phyloP scores from a whole-genome alignment of 2,888 invertebrate genomes.

The Caenorhabditis sulstoni region DNA sequence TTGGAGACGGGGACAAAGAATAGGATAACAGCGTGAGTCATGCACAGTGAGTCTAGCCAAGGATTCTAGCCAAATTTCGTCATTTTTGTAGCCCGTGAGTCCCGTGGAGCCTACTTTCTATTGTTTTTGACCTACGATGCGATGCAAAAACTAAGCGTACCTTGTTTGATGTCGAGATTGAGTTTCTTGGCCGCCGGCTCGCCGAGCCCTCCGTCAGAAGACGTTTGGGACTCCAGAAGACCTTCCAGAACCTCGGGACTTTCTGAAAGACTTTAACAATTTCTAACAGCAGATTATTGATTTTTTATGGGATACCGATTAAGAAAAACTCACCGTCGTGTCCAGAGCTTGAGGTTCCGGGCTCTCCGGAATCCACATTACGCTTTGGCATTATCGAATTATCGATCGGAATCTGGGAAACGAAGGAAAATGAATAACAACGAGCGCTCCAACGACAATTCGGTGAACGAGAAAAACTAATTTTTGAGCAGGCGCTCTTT shows the following conservation, averaged over 20 bases:
- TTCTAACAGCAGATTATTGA: too few relatives aligned
- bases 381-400: slow-evolving; percentile 33
- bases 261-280: slow-evolving; percentile 9
- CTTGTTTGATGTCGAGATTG: slow-evolving; percentile 31
- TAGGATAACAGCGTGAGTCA: too few relatives aligned
- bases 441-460: too few relatives aligned
- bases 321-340: slow-evolving; percentile 3
- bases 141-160: slow-evolving; percentile 1
- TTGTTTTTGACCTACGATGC: background rate
- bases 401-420: too few relatives aligned
- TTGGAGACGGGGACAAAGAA: too few relatives aligned
- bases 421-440: too few relatives aligned
- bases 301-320: too few relatives aligned
- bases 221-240: too few relatives aligned
- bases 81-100: too few relatives aligned
- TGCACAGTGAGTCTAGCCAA: too few relatives aligned
- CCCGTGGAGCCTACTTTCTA: background rate
- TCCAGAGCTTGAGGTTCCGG: slow-evolving; percentile 18
- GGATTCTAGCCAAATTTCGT: too few relatives aligned
- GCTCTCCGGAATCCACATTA: slow-evolving; percentile 8
- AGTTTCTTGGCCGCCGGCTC: slow-evolving; percentile 31
- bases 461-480: background rate
- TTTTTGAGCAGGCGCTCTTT: slow-evolving; percentile 33
- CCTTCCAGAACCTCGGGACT: background rate
- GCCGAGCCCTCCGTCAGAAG: background rate